Evolutionary conservation across 2,888 invertebrate genomes (phyloP).

Genomic region (Crematogaster levior): DNA sequence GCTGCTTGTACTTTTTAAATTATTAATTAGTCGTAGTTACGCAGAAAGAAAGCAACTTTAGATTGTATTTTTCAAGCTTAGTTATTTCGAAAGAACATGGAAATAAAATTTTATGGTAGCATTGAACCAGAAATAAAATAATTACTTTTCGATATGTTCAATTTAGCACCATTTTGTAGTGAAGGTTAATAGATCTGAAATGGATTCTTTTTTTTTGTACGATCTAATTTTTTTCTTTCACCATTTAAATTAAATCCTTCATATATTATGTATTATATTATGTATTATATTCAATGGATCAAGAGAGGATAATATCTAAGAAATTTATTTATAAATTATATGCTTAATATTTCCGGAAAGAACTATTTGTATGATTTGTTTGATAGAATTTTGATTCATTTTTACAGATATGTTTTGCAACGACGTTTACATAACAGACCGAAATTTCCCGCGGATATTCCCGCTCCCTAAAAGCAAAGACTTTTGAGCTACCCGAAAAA

Average conservation of each 20-base stretch:
- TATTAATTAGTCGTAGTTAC: slow-evolving; percentile 10
- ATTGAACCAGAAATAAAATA: not conserved
- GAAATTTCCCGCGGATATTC: slow-evolving; percentile 20
- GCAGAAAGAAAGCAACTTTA: not conserved
- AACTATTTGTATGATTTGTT: not conserved
- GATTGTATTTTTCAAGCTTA: not conserved
- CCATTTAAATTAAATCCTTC: not conserved
- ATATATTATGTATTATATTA: not conserved
- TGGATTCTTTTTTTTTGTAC: not conserved
- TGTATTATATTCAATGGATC: not conserved
- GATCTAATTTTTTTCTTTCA: not conserved
- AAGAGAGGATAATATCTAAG: not conserved
- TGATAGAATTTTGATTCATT: not conserved
- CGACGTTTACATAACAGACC: not conserved
- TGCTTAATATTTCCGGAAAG: not conserved
- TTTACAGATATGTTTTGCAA: not conserved
- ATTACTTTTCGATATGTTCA: not conserved
- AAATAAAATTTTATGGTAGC: not conserved
- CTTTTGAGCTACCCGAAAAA: slow-evolving; percentile 52
- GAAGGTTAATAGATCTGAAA: not conserved
- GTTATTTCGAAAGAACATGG: not conserved
- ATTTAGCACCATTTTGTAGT: not conserved
- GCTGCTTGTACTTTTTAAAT: not conserved
- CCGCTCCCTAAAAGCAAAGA: slow-evolving; percentile 40
- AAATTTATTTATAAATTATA: not conserved